These are phyloP conservation scores for Melipona quadrifasciata DNA, from an alignment of 1,140 invertebrate species.

Conservation along the genomic window DNA sequence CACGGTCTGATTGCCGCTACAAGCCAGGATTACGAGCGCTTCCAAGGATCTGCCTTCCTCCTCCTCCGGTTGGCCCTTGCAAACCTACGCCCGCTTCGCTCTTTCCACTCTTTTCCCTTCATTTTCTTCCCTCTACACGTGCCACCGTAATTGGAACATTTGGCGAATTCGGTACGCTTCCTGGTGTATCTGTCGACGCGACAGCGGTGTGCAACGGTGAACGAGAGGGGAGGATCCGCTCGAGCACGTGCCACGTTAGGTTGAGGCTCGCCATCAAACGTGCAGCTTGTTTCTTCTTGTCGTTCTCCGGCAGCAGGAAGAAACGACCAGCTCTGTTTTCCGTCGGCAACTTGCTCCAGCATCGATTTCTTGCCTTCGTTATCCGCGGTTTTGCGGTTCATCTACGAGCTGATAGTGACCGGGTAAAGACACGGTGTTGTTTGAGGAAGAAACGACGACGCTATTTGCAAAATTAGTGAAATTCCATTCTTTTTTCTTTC, in stretches of 20 bases:
- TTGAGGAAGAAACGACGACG: background rate
- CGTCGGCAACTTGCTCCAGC: background rate
- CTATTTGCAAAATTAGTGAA: too few relatives aligned
- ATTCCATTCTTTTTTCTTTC: too few relatives aligned
- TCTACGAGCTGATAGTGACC: background rate
- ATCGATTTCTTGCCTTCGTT: background rate
- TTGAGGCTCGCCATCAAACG: background rate
- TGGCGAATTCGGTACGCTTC: constrained; percentile 54
- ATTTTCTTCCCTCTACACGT: constrained; percentile 12
- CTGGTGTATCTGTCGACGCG: background rate
- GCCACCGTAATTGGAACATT: constrained; percentile 53
- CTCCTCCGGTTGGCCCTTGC: too few relatives aligned
- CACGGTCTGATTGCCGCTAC: constrained; percentile 62
- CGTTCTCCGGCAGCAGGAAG: background rate
- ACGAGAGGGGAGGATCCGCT: constrained; percentile 14
- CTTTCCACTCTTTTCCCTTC: background rate
- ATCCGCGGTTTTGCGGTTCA: background rate
- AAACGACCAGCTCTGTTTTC: background rate
- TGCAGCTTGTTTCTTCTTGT: background rate
- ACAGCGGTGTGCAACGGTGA: constrained; percentile 19
- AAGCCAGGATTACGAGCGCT: constrained; percentile 64
- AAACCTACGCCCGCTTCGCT: background rate
- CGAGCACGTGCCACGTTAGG: background rate
- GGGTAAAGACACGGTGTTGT: background rate
- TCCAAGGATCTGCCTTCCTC: background rate